Conservation (phyloP, 2,113 vertebrate species). For the Vulpes ferrilata region DNA sequence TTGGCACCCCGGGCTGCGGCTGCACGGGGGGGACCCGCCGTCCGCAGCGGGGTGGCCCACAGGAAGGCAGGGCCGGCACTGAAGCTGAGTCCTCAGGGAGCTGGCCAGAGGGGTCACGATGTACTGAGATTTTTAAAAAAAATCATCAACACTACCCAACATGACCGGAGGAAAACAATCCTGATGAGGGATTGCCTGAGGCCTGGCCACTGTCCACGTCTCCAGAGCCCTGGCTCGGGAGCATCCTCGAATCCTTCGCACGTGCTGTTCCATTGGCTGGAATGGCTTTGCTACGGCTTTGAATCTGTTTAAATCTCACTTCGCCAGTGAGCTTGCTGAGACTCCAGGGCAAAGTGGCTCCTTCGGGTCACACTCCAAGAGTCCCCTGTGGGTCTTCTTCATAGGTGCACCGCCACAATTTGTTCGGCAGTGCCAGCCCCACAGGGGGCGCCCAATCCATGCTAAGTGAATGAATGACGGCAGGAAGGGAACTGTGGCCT, state of each 20-base stretch:
- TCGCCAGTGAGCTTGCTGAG: not conserved
- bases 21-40: too few species aligned
- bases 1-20: not conserved
- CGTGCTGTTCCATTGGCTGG: not conserved
- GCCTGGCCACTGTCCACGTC: not conserved
- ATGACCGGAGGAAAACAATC: not conserved
- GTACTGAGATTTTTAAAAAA: not conserved
- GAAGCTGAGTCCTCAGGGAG: not conserved
- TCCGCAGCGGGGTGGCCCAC: not conserved
- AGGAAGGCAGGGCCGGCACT: not conserved
- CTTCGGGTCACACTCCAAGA: fast-evolving
- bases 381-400: not conserved
- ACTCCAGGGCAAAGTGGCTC: not conserved
- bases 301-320: not conserved
- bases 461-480: not conserved
- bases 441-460: not conserved
- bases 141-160: too few species aligned
- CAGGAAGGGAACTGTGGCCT: not conserved
- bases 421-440: not conserved
- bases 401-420: fast-evolving
- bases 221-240: too few species aligned
- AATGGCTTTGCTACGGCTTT: not conserved
- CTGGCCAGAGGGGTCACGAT: not conserved
- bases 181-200: not conserved
- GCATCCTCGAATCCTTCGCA: too few species aligned